Percentiles rank a stretch among this genome's conserved stretches.
These are phyloP conservation scores for Urosaurus nigricauda DNA, from an alignment of 2,797 vertebrate genomes.

Conservation along the genomic window DNA sequence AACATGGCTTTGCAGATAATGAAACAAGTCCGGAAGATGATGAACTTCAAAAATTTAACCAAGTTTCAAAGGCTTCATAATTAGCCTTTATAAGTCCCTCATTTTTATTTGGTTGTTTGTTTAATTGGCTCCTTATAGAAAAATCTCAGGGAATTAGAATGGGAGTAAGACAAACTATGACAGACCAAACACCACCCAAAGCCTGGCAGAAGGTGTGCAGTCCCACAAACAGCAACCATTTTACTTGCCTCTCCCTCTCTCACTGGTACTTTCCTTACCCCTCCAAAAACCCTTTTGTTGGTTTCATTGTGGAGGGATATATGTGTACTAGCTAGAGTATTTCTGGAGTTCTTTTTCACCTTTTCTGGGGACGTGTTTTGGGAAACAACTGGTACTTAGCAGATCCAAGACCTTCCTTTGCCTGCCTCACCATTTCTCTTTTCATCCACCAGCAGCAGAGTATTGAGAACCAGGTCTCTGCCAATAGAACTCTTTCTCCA, in stretches of 20 bases:
- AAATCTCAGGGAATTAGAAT: not conserved
- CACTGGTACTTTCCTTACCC: not conserved
- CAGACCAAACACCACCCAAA: no score
- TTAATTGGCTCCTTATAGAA: no score
- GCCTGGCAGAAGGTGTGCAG: no score
- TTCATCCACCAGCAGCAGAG: not conserved
- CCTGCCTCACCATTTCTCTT: not conserved
- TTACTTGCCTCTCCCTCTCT: not conserved
- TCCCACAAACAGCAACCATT: not conserved
- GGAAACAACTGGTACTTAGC: not conserved
- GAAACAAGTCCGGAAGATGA: slow-evolving; percentile 6
- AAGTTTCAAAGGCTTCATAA: not conserved
- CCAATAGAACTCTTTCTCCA: not conserved
- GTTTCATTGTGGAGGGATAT: not conserved
- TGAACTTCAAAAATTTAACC: not conserved
- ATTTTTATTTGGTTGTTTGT: not conserved
- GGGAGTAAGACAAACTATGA: no score
- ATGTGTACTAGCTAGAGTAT: not conserved
- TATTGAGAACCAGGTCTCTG: no score
- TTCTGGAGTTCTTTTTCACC: not conserved
- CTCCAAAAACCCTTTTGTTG: not conserved
- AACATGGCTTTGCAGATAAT: slow-evolving; percentile 25
- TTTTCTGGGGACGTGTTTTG: not conserved
- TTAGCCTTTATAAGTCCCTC: not conserved
- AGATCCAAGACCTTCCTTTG: not conserved